These are phyloP conservation scores for Ligdia adustata DNA, from an alignment of 2,888 invertebrate genomes.

Conservation along the genomic window DNA sequence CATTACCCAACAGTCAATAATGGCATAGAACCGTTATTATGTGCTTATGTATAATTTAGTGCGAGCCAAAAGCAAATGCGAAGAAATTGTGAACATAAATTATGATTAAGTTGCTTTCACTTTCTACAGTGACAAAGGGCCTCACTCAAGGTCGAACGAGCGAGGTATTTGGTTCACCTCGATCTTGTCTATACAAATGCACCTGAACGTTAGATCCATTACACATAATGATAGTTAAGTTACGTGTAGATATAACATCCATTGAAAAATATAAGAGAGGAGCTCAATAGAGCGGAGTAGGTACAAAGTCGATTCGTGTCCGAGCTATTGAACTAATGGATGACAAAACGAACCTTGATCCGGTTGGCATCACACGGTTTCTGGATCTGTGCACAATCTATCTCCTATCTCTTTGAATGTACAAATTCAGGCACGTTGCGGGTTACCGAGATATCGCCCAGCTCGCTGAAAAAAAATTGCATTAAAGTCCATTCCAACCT, in stretches of 20 bases:
- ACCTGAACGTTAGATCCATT: constrained; percentile 19
- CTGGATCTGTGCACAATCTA: constrained; percentile 51
- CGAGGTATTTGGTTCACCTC: constrained; percentile 45
- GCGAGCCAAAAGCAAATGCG: constrained; percentile 54
- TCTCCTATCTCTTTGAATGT: constrained; percentile 35
- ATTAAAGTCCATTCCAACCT: too few relatives aligned
- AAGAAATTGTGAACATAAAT: constrained; percentile 39
- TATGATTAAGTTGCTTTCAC: constrained; percentile 66
- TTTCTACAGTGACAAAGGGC: constrained; percentile 68
- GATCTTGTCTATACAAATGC: constrained; percentile 29
- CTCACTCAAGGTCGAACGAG: constrained; percentile 57
- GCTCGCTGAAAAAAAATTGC: too few relatives aligned
- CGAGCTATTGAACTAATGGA: constrained; percentile 64
- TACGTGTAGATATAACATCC: constrained; percentile 11
- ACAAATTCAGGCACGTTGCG: constrained; percentile 32
- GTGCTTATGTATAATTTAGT: constrained; percentile 43
- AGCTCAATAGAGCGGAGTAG: constrained; percentile 35
- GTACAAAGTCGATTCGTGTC: constrained; percentile 43
- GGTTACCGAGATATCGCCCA: too few relatives aligned
- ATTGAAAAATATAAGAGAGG: constrained; percentile 12
- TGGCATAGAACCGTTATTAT: constrained; percentile 38
- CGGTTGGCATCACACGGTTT: constrained; percentile 61
- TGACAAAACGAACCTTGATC: constrained; percentile 72
- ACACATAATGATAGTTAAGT: constrained; percentile 6
- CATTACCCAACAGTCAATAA: constrained; percentile 49